Evolutionary conservation across 2,113 vertebrate genomes (phyloP).

Genomic region (Euleptes europaea): DNA sequence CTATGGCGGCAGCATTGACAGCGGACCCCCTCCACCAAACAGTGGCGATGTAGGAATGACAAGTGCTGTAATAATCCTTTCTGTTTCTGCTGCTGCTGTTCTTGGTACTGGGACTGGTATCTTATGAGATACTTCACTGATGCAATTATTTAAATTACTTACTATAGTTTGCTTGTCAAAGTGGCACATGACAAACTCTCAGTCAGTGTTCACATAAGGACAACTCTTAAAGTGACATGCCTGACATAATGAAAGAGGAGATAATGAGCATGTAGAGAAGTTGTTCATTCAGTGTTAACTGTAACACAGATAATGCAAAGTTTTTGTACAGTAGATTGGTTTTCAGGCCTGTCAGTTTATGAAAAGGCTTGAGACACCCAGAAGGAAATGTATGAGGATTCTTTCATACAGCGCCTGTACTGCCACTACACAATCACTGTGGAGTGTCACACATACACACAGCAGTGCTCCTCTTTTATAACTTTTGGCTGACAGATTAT

Average conservation of each 20-base stretch:
- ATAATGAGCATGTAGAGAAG: background rate
- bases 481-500: background rate
- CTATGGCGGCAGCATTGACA: conserved; percentile 78
- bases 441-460: background rate
- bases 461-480: background rate
- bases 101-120: background rate
- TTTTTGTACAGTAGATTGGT: background rate
- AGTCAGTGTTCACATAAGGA: background rate
- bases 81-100: background rate
- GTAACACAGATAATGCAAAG: background rate
- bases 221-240: background rate
- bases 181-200: background rate
- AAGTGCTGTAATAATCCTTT: background rate
- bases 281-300: background rate
- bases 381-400: background rate
- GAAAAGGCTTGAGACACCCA: background rate
- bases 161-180: background rate
- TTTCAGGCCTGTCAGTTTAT: background rate
- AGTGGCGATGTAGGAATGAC: background rate
- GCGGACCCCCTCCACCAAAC: conserved; percentile 68
- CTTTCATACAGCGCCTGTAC: background rate
- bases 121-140: background rate
- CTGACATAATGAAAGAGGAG: background rate
- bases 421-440: background rate
- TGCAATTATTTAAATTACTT: background rate